A percentile compares a stretch with the other conserved stretches of the same genome.
phyloP scores from a whole-genome alignment of 64 coral and sea anemone species.

The Actinia equina region DNA sequence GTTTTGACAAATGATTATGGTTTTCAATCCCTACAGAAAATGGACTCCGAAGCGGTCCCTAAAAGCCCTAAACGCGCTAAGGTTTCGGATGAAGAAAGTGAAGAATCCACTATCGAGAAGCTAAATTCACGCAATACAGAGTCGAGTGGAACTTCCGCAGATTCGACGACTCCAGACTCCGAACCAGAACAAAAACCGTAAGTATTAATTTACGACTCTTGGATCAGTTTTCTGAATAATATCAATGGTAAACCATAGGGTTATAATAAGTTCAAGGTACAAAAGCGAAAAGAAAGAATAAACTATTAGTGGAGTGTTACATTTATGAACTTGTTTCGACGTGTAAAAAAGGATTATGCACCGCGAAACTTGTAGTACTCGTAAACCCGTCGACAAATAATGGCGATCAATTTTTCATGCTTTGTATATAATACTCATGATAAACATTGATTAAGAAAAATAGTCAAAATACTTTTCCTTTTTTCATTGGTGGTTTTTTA shows the following conservation, averaged over 20 bases:
- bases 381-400: not conserved
- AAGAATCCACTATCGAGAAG: not conserved
- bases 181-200: conserved; percentile 10
- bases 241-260: not conserved
- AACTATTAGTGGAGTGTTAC: not conserved
- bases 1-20: not conserved
- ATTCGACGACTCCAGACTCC: conserved; percentile 15
- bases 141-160: conserved; percentile 19
- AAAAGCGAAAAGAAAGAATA: not conserved
- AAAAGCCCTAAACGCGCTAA: conserved; percentile 42
- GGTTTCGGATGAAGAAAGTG: not conserved
- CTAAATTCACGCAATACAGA: conserved; percentile 12
- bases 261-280: not conserved
- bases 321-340: conserved; percentile 3
- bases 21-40: conserved; percentile 23
- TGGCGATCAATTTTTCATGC: conserved; percentile 15
- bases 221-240: not conserved
- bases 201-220: conserved; percentile 11
- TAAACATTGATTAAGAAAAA: conserved; percentile 3
- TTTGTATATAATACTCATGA: not conserved
- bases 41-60: conserved; percentile 49
- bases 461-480: not conserved
- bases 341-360: not conserved
- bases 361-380: not conserved
- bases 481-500: not conserved